Base-by-base conservation (phyloP, 2,113 vertebrate genomes). In the Sceloporus undulatus region DNA sequence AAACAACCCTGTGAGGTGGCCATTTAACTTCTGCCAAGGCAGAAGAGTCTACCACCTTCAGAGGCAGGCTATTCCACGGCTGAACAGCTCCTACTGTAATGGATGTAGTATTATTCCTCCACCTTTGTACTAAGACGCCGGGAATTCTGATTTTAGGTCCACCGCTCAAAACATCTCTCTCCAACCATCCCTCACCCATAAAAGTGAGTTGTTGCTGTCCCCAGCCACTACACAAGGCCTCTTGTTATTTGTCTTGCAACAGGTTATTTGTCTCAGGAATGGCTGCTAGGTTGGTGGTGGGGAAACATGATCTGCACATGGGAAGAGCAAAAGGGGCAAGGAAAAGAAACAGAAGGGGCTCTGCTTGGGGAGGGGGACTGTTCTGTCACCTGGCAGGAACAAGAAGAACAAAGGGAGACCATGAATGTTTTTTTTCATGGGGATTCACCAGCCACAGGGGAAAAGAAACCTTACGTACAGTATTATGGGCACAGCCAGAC, bases 251-350 rank as follows among this genome's bases (percentile, higher is more conserved):
- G 34, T 18, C 78, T 38, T 29, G 66, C 79, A 73, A 74, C 86
- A 81, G 68, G 70, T 87, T 87, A 76, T 87, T 82, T 70, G 62
- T 78, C 80, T 77, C 18, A 40, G 3, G 73, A 66, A 62, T 54
- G 23, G 87, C 87, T 40, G 74, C 87, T 73, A 40, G 73, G 62
- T 70, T 83, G 62, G 80, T 56, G 56, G 34, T 6, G 48, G 68
- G 68, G 86, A 88, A 88, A 88, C 81, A 54, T 71, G 87, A 88
- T 78, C 87, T 40, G 59, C 65, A 40, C 81, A 18, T 40, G 87
- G 87, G 73, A 88, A 83, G 59, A 66, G 73, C n/a, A 38, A 52
- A 48, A 29, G 34, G 56, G 56, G 38, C 74, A 85, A 65, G 84
- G 29, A 16, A 52, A 52, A 27, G 79, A 65, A 79, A 54, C 27